Evolutionary conservation across 1,140 invertebrate species (phyloP), one percentile per base, ranked within the genome.

Genomic region (Platorchestia sp.): DNA sequence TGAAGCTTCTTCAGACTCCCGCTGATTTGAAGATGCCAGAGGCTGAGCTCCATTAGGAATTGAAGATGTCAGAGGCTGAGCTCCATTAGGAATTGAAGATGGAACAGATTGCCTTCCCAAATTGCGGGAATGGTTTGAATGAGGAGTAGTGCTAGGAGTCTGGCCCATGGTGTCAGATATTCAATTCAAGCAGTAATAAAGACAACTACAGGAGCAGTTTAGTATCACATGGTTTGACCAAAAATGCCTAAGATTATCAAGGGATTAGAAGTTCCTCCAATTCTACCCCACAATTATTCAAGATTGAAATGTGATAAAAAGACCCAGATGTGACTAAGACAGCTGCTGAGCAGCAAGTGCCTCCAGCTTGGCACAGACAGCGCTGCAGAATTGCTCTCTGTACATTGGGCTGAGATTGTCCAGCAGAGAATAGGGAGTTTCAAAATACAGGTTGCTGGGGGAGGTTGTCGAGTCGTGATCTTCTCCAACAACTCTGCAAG

Each of bases 401-500:
- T 96, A 96, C n/a, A 95, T n/a, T 47, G 96, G 96, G 86, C 96
- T 96, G 41, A 96, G 96, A 16, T 45, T 95, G 95, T 96, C 96
- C n/a, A 96, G 95, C 45, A 96, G 95, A 27, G 96, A 95, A 91
- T 96, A 96, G 16, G 96, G 96, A 16, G 96, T 96, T 90, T 96
- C 96, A 95, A 93, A 96, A 86, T 96, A 96, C 36, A 95, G 43
- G n/a, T 96, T 95, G 40, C 95, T 59, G 27, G 96, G 95, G 47
- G 95, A 44, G 40, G 87, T 96, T 59, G 93, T 95, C 95, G 95
- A 95, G 95, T 96, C 91, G 93, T 96, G 95, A 53, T 95, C 95
- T 41, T 45, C 59, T 45, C 96, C 86, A 7, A 96, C 96, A 42
- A 96, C 95, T 89, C 96, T 96, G 95, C 10, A 90, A 95, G 36